Percentiles rank a stretch among this genome's conserved stretches.
Evolutionary conservation across 2,797 vertebrate species (phyloP).

Genomic region (Anguilla pacifica): DNA sequence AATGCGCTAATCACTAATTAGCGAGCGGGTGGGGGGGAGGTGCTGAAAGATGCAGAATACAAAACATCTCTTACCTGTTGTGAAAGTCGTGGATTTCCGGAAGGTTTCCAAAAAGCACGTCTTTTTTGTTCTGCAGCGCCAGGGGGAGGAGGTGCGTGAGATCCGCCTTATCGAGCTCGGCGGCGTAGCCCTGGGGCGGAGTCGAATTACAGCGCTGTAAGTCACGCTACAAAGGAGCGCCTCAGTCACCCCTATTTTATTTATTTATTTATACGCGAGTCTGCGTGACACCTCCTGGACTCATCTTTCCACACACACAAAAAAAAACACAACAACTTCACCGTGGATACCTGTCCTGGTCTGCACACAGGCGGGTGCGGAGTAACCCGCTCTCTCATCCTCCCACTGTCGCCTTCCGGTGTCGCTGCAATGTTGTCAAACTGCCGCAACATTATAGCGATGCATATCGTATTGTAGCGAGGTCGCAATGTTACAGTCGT

Average conservation of each 20-base stretch:
- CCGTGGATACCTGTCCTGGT: neutral
- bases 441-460: neutral
- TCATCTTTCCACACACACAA: neutral
- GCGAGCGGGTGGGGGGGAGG: neutral
- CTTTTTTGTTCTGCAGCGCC: slow-evolving; percentile 85
- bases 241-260: neutral
- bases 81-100: slow-evolving; percentile 92
- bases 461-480: neutral
- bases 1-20: neutral
- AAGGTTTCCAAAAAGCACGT: slow-evolving; percentile 92
- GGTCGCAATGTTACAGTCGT: neutral
- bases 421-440: neutral
- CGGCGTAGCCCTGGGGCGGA: slow-evolving; percentile 82
- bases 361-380: too few relatives aligned
- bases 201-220: neutral
- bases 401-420: neutral
- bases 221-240: too few relatives aligned
- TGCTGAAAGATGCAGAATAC: too few relatives aligned
- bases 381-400: too few relatives aligned
- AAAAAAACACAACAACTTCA: neutral
- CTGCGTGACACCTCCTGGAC: too few relatives aligned
- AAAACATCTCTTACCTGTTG: slow-evolving; percentile 74
- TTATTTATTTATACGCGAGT: neutral
- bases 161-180: slow-evolving; percentile 85
- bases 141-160: slow-evolving; percentile 86